A percentile compares a stretch with the other conserved stretches of the same genome.
phyloP scores from a whole-genome alignment of 2,888 invertebrate species.

The Iphiclides podalirius region DNA sequence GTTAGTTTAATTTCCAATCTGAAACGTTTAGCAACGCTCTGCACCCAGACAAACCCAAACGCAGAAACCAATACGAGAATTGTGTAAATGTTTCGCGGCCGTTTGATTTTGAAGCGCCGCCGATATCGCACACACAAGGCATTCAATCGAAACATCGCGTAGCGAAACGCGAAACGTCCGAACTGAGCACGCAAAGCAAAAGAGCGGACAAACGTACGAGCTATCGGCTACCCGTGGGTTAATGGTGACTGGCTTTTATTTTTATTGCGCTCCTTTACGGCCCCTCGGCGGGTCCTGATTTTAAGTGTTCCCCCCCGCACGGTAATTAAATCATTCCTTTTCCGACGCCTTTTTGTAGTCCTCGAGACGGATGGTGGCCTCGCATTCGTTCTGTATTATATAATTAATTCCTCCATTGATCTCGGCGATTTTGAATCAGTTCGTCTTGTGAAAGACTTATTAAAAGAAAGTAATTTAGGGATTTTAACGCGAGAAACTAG shows the following conservation, averaged over 20 bases:
- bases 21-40: too few relatives aligned
- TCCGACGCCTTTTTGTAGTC: constrained; percentile 6
- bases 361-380: neutral
- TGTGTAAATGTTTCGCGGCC: neutral
- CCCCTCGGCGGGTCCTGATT: constrained; percentile 22
- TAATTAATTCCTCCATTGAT: too few relatives aligned
- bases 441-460: too few relatives aligned
- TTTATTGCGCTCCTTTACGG: constrained; percentile 36
- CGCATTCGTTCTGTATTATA: neutral
- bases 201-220: neutral
- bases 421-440: too few relatives aligned
- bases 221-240: constrained; percentile 26
- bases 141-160: constrained; percentile 9
- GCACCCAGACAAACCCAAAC: too few relatives aligned
- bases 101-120: neutral
- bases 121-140: neutral
- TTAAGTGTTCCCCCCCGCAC: constrained; percentile 19
- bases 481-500: too few relatives aligned
- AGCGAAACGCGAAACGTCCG: constrained; percentile 1
- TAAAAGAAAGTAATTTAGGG: too few relatives aligned
- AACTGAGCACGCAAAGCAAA: neutral
- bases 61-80: neutral
- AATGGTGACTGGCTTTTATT: constrained; percentile 34
- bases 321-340: constrained; percentile 25
- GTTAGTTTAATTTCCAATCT: too few relatives aligned